phyloP scores from a whole-genome alignment of 2,888 invertebrate species.

The Dermolepida albohirtum region DNA sequence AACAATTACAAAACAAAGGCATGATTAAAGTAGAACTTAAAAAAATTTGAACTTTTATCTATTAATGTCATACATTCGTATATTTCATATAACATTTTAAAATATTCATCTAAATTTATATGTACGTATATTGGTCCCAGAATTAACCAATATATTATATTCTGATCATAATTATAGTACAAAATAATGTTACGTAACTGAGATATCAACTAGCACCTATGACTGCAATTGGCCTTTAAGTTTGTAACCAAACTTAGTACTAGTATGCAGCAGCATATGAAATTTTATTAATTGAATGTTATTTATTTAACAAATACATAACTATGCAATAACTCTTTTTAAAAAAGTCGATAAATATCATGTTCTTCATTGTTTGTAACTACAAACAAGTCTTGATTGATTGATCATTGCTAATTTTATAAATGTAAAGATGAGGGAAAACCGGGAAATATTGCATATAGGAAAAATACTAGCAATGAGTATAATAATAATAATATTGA shows the following conservation, averaged over 20 bases:
- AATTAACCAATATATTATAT: constrained; percentile 29
- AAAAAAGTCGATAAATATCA: constrained; percentile 18
- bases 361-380: background rate
- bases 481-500: too few species aligned
- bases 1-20: constrained; percentile 21
- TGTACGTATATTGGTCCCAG: constrained; percentile 35
- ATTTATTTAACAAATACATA: constrained; percentile 28
- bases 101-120: constrained; percentile 9
- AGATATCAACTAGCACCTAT: constrained; percentile 36
- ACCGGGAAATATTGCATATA: too few species aligned
- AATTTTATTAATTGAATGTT: constrained; percentile 31
- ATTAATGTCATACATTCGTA: constrained; percentile 6
- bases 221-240: constrained; percentile 24
- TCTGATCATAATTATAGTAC: constrained; percentile 40
- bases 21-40: background rate
- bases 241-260: constrained; percentile 42
- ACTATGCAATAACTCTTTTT: constrained; percentile 15
- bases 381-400: background rate
- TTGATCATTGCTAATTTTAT: too few species aligned
- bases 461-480: too few species aligned
- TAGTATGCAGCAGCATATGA: constrained; percentile 27
- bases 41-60: background rate
- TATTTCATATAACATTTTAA: background rate
- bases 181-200: constrained; percentile 38
- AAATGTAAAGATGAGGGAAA: too few species aligned